These are phyloP conservation scores for Listronotus bonariensis DNA, from an alignment of 1,140 invertebrate species.

Conservation along the genomic window DNA sequence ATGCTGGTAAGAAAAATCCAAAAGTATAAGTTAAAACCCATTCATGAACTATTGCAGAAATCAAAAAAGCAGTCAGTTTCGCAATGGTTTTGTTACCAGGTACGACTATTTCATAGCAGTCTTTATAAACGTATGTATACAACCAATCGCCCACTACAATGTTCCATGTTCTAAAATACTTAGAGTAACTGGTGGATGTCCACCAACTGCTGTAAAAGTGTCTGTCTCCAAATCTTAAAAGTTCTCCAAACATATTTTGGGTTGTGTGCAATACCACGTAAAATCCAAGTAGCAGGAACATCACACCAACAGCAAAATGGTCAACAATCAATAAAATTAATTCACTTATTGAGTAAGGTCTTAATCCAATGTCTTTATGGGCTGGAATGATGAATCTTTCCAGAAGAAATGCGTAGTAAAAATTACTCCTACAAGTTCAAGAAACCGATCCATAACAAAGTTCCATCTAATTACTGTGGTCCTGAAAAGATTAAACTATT, in stretches of 20 bases:
- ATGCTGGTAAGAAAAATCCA: slow-evolving; percentile 84
- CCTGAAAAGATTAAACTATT: slow-evolving; percentile 25
- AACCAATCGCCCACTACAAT: slow-evolving; percentile 94
- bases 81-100: slow-evolving; percentile 60
- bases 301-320: slow-evolving; percentile 73
- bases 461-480: slow-evolving; percentile 71
- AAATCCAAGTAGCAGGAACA: slow-evolving; percentile 78
- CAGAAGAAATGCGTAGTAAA: slow-evolving; percentile 81
- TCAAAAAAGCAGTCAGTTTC: slow-evolving; percentile 63
- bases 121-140: slow-evolving; percentile 89
- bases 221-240: slow-evolving; percentile 83
- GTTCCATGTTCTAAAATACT: slow-evolving; percentile 93
- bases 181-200: slow-evolving; percentile 80
- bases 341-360: slow-evolving; percentile 35
- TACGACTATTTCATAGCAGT: slow-evolving; percentile 68
- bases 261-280: slow-evolving; percentile 87
- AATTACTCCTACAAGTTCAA: slow-evolving; percentile 76
- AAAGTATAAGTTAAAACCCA: slow-evolving; percentile 79
- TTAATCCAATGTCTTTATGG: slow-evolving; percentile 71
- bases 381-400: slow-evolving; percentile 73
- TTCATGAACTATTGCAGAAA: slow-evolving; percentile 62
- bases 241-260: slow-evolving; percentile 87
- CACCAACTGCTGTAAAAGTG: slow-evolving; percentile 95
- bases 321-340: slow-evolving; percentile 61
- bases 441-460: slow-evolving; percentile 70